These are phyloP conservation scores for Halesus radiatus DNA, from an alignment of 1,140 invertebrate genomes.

Conservation along the genomic window DNA sequence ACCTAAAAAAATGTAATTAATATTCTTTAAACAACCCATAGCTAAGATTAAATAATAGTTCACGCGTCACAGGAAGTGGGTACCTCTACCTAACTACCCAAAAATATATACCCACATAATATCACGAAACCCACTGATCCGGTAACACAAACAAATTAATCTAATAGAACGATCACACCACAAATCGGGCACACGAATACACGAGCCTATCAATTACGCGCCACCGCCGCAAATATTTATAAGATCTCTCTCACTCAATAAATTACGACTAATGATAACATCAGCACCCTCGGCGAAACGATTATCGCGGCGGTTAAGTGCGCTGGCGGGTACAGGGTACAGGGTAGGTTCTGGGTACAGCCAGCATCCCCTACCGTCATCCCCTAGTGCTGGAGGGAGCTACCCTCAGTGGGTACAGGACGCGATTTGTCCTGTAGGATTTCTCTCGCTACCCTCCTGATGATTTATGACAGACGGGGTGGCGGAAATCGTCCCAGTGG, in stretches of 20 bases:
- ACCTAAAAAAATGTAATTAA: too few relatives aligned
- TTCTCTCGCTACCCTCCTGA: constrained; percentile 30
- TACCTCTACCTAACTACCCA: too few relatives aligned
- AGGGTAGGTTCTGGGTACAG: too few relatives aligned
- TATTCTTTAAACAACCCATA: too few relatives aligned
- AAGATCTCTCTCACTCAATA: constrained; percentile 39
- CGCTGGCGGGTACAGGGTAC: neutral
- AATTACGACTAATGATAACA: constrained; percentile 42
- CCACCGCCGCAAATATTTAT: constrained; percentile 26
- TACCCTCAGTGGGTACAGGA: neutral
- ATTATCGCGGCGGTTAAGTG: constrained; percentile 37
- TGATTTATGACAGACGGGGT: constrained; percentile 42
- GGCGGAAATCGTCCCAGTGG: neutral
- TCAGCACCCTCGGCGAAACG: constrained; percentile 29
- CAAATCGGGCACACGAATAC: neutral
- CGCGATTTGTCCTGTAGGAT: constrained; percentile 32
- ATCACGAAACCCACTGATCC: too few relatives aligned
- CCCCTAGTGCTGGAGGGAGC: neutral
- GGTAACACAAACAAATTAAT: neutral
- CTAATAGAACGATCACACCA: neutral
- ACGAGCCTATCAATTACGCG: constrained; percentile 25
- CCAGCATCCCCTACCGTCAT: constrained; percentile 12
- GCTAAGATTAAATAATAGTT: too few relatives aligned
- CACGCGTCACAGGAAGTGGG: too few relatives aligned
- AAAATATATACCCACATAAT: too few relatives aligned